These are phyloP conservation scores for Nettapus auritus DNA, from an alignment of 2,113 vertebrate species.

Conservation along the genomic window DNA sequence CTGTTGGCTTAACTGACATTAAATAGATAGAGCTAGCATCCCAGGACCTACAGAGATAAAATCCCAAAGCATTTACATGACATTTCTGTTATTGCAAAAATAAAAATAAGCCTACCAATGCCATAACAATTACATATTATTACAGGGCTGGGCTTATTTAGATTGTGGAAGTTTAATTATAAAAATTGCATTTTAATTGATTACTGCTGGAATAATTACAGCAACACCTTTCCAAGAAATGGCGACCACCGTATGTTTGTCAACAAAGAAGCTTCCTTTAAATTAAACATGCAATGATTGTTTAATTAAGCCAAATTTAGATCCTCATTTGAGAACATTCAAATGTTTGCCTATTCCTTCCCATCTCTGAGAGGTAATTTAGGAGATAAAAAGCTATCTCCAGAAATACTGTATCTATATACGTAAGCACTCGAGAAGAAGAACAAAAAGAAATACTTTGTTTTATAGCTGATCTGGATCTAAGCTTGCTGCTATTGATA, in stretches of 20 bases:
- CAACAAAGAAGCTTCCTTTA: constrained; percentile 51
- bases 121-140: neutral
- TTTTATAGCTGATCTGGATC: constrained; percentile 49
- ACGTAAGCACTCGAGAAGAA: neutral
- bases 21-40: neutral
- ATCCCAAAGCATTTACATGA: neutral
- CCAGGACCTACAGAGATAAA: neutral
- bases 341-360: constrained; percentile 36
- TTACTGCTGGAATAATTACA: constrained; percentile 61
- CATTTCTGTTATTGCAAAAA: neutral
- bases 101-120: constrained; percentile 20
- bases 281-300: constrained; percentile 29
- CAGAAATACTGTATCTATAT: constrained; percentile 38
- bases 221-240: constrained; percentile 55
- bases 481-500: constrained; percentile 53
- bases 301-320: constrained; percentile 66
- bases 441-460: constrained; percentile 23
- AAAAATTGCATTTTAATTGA: constrained; percentile 71
- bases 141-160: constrained; percentile 15
- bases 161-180: constrained; percentile 61
- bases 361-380: constrained; percentile 49
- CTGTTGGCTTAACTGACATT: neutral
- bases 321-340: constrained; percentile 31
- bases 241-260: constrained; percentile 46
- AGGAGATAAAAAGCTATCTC: constrained; percentile 49